Evolutionary conservation across 2,888 invertebrate genomes (phyloP).

Genomic region (Tinea pellionella): DNA sequence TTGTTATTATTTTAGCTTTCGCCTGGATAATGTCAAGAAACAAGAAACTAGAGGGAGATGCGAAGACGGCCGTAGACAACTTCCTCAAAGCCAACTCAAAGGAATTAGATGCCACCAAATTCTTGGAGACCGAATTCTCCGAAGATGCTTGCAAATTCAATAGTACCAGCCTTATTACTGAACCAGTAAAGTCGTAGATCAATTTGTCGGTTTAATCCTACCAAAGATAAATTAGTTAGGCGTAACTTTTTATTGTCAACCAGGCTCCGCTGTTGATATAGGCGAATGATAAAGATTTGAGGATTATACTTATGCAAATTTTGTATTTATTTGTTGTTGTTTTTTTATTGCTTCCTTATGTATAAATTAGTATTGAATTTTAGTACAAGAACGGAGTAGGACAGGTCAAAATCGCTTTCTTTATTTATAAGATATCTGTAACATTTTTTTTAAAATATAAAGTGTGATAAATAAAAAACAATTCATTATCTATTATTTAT

Average conservation of each 20-base stretch:
- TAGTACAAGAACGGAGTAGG: too few species aligned
- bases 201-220: not conserved
- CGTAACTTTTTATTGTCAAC: not conserved
- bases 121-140: constrained; percentile 40
- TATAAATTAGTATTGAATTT: too few species aligned
- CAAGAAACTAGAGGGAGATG: constrained; percentile 41
- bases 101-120: constrained; percentile 35
- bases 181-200: constrained; percentile 26
- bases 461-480: not conserved
- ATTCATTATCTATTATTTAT: not conserved
- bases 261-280: not conserved
- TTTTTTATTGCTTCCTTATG: too few species aligned
- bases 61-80: constrained; percentile 41
- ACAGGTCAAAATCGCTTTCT: too few species aligned
- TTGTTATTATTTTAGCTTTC: constrained; percentile 28
- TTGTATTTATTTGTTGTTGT: too few species aligned
- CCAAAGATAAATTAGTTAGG: not conserved
- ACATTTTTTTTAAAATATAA: too few species aligned
- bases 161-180: constrained; percentile 32
- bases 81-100: constrained; percentile 39
- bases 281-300: too few species aligned
- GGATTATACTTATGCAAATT: too few species aligned
- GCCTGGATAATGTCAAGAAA: constrained; percentile 46
- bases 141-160: constrained; percentile 47
- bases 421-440: too few species aligned